Conservation (phyloP, 2,797 vertebrate species). For the Lacerta agilis region DNA sequence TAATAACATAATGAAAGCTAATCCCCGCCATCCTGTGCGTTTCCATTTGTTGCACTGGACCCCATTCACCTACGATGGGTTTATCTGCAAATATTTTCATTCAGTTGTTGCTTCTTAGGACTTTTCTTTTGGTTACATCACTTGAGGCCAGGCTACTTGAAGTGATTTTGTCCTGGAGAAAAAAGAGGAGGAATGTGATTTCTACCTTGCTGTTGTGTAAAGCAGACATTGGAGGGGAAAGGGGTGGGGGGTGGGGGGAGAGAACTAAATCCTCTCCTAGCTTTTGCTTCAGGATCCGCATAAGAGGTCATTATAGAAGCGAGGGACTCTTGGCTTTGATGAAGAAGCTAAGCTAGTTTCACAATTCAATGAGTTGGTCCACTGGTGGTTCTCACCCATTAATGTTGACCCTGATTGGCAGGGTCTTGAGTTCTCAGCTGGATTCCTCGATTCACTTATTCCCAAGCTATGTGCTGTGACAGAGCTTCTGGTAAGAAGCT, state of each 20-base stretch:
- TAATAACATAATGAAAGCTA: constrained; percentile 68
- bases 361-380: neutral
- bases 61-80: constrained; percentile 24
- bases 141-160: constrained; percentile 59
- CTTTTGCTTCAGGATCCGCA: constrained; percentile 43
- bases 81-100: constrained; percentile 50
- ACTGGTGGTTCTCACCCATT: neutral
- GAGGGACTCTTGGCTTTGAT: constrained; percentile 19
- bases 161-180: constrained; percentile 64
- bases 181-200: constrained; percentile 62
- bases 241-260: neutral
- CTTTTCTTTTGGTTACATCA: constrained; percentile 55
- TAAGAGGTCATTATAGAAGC: constrained; percentile 34
- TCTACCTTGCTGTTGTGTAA: constrained; percentile 53
- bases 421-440: neutral
- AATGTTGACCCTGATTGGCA: neutral
- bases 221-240: constrained; percentile 50
- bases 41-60: constrained; percentile 46
- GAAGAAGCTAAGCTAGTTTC: neutral
- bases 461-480: neutral
- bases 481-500: neutral
- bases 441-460: neutral
- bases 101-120: constrained; percentile 56
- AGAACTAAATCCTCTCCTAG: constrained; percentile 61
- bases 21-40: constrained; percentile 31